A percentile compares a stretch with the other conserved stretches of the same genome.
Conservation (phyloP, 2,113 vertebrate species). For the Limanda limanda region DNA sequence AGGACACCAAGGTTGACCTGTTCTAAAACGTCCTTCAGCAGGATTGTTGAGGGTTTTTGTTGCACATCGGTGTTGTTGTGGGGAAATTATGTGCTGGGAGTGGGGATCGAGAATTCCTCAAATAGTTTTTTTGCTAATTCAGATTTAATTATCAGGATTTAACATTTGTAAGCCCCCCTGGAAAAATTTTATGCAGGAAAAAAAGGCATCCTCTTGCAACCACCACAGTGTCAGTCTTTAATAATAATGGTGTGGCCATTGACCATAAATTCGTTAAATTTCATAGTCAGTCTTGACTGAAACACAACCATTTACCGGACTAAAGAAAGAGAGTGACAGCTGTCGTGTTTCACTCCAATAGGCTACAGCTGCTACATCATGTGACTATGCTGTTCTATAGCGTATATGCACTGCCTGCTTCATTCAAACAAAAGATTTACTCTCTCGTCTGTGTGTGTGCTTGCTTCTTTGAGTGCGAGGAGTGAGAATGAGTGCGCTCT, state of each 20-base stretch:
- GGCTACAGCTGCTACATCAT: slow-evolving; percentile 11
- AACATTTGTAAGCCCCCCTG: neutral
- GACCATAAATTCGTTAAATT: slow-evolving; percentile 2
- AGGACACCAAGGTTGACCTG: neutral
- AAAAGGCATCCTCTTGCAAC: no score
- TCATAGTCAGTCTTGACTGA: slow-evolving; percentile 23
- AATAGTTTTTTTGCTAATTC: neutral
- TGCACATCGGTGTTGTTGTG: neutral
- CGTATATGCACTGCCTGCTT: neutral
- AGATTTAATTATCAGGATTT: neutral
- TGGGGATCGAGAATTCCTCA: neutral
- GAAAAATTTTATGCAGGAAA: no score
- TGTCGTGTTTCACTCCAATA: slow-evolving; percentile 42
- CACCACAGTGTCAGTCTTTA: no score
- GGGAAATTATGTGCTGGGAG: no score
- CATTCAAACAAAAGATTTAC: slow-evolving; percentile 33
- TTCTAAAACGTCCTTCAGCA: neutral
- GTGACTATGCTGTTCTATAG: slow-evolving; percentile 44
- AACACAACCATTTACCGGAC: neutral
- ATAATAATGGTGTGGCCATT: no score
- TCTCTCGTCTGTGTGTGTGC: slow-evolving; percentile 5
- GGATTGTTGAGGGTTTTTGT: neutral
- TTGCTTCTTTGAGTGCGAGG: slow-evolving; percentile 4
- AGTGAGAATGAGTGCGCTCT: slow-evolving; percentile 8
- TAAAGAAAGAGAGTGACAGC: slow-evolving; percentile 29